Evolutionary conservation across 1,140 invertebrate genomes (phyloP).

Genomic region (Leptinotarsa lineolata): DNA sequence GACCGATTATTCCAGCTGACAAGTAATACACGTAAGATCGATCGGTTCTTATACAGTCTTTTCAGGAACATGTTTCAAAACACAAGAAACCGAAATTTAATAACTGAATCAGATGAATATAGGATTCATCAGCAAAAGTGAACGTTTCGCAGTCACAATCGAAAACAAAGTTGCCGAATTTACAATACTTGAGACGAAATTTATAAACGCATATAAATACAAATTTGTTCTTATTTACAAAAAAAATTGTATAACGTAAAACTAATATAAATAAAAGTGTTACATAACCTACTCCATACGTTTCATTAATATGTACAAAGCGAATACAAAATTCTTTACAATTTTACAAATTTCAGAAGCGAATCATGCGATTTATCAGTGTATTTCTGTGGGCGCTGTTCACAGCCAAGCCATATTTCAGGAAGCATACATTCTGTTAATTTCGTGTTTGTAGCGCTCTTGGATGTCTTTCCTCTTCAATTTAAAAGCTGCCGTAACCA

Average conservation of each 20-base stretch:
- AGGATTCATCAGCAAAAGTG: conserved; percentile 31
- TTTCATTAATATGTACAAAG: conserved; percentile 27
- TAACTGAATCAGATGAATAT: not conserved
- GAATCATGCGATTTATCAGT: not conserved
- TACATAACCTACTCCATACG: conserved; percentile 23
- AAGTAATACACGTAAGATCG: conserved; percentile 27
- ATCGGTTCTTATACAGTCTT: conserved; percentile 29
- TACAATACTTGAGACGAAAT: not conserved
- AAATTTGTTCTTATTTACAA: conserved; percentile 31
- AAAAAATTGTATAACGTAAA: conserved; percentile 21
- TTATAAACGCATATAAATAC: conserved; percentile 18
- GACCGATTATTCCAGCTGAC: conserved; percentile 30
- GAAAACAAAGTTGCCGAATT: conserved; percentile 11
- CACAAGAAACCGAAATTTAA: conserved; percentile 29
- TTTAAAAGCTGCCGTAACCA: conserved; percentile 98
- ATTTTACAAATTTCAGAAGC: conserved; percentile 1
- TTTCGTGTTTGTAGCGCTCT: conserved; percentile 86
- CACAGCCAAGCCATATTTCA: conserved; percentile 60
- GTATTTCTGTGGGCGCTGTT: not conserved
- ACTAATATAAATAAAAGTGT: conserved; percentile 26
- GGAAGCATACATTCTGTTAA: conserved; percentile 91
- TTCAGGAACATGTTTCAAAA: conserved; percentile 29
- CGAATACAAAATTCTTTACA: conserved; percentile 31
- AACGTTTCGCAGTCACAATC: conserved; percentile 36
- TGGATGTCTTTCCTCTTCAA: conserved; percentile 95